phyloP scores from a whole-genome alignment of 2,113 vertebrate genomes.

The Ctenomys sociabilis region DNA sequence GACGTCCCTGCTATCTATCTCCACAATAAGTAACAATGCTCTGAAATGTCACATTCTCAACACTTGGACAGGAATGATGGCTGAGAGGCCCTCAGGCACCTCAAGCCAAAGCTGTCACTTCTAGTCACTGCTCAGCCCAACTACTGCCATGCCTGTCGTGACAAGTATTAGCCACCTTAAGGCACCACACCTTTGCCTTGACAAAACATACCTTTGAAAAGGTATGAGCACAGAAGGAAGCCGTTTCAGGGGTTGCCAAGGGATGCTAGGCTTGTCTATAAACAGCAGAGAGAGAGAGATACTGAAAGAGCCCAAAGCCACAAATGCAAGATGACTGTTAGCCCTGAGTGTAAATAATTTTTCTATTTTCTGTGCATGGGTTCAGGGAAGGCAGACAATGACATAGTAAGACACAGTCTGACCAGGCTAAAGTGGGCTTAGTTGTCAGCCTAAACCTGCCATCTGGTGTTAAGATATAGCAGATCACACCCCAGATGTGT shows the following conservation, averaged over 20 bases:
- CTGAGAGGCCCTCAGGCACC: slow-evolving; percentile 87
- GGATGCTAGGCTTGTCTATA: slow-evolving; percentile 84
- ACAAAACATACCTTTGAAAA: slow-evolving; percentile 86
- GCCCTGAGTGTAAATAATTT: slow-evolving; percentile 70
- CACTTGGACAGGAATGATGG: slow-evolving; percentile 84
- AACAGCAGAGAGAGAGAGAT: slow-evolving; percentile 81
- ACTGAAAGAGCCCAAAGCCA: slow-evolving; percentile 67
- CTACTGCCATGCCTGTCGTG: slow-evolving; percentile 90
- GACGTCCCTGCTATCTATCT: slow-evolving; percentile 39
- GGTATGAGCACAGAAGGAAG: slow-evolving; percentile 83
- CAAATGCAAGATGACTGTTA: slow-evolving; percentile 65
- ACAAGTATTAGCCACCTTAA: slow-evolving; percentile 91
- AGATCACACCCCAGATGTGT: slow-evolving; percentile 86
- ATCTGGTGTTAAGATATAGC: slow-evolving; percentile 88
- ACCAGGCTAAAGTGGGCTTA: slow-evolving; percentile 78
- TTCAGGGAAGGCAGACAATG: slow-evolving; percentile 62
- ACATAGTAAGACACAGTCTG: slow-evolving; percentile 81
- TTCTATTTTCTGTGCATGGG: slow-evolving; percentile 83
- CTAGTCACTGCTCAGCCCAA: slow-evolving; percentile 86
- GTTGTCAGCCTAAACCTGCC: slow-evolving; percentile 87
- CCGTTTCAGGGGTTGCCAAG: slow-evolving; percentile 86
- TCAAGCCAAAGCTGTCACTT: slow-evolving; percentile 88
- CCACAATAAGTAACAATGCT: slow-evolving; percentile 76
- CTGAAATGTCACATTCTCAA: slow-evolving; percentile 77
- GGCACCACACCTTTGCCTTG: slow-evolving; percentile 90